Percentiles rank a stretch among this genome's conserved stretches.
Conservation (phyloP, 2,113 vertebrate species). For the Sitta europaea region DNA sequence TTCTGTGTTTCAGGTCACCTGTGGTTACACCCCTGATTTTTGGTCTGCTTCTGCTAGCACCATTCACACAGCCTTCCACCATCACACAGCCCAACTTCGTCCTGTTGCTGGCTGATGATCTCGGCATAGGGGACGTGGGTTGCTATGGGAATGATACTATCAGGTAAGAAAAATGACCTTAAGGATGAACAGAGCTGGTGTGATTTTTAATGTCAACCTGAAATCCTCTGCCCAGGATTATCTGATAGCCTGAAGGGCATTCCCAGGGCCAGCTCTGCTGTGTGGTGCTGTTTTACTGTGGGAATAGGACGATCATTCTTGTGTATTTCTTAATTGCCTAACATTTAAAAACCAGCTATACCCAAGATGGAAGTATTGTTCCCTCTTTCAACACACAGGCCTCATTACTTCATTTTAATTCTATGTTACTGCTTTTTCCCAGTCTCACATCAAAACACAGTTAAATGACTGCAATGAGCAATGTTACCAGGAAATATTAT, state of each 20-base stretch:
- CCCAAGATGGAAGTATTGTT: neutral
- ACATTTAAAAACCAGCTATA: neutral
- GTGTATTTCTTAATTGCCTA: neutral
- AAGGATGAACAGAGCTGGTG: neutral
- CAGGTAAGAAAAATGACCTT: slow-evolving; percentile 65
- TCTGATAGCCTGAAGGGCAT: neutral
- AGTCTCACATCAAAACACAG: neutral
- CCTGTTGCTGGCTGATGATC: slow-evolving; percentile 87
- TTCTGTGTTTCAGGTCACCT: slow-evolving; percentile 46
- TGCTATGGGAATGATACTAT: slow-evolving; percentile 89
- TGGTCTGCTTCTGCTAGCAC: neutral
- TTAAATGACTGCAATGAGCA: neutral
- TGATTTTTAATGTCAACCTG: neutral
- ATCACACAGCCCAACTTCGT: slow-evolving; percentile 80
- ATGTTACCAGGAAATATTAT: neutral
- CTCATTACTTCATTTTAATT: neutral
- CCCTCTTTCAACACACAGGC: neutral
- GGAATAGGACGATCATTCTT: neutral
- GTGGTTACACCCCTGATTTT: neutral
- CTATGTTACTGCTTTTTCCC: neutral
- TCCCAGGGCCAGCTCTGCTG: neutral
- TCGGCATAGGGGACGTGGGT: slow-evolving; percentile 90
- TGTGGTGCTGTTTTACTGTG: neutral
- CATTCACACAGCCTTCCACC: neutral
- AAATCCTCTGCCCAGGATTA: neutral